These are phyloP conservation scores for Leptinotarsa tumamoca DNA, from an alignment of 2,888 invertebrate species.

Conservation along the genomic window DNA sequence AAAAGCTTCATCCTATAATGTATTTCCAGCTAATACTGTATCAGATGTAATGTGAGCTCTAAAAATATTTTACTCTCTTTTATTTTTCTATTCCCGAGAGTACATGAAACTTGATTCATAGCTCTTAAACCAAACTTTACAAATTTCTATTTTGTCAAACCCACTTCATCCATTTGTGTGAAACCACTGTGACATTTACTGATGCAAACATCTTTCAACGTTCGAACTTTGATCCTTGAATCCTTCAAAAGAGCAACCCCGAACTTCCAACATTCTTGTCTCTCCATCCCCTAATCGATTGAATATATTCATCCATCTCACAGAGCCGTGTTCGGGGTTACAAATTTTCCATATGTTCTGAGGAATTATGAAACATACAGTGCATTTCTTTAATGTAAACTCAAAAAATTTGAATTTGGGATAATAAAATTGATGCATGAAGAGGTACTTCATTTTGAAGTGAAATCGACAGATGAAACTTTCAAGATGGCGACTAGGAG, in stretches of 20 bases:
- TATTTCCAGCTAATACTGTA: too few species aligned
- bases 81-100: too few species aligned
- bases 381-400: too few species aligned
- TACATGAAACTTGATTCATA: neutral
- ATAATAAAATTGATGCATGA: too few species aligned
- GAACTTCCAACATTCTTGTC: constrained; percentile 3
- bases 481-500: too few species aligned
- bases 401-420: too few species aligned
- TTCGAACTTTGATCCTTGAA: constrained; percentile 12
- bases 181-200: constrained; percentile 6
- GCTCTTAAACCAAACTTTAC: neutral
- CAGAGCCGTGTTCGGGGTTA: neutral
- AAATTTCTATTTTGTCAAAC: neutral
- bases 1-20: too few species aligned
- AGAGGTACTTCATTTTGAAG: too few species aligned
- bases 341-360: neutral
- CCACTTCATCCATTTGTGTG: constrained; percentile 6
- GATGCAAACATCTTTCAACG: constrained; percentile 10
- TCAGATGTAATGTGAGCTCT: too few species aligned
- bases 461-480: too few species aligned
- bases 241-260: neutral
- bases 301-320: neutral
- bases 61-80: too few species aligned
- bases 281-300: neutral
- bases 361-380: neutral